phyloP scores from a whole-genome alignment of 2,113 vertebrate genomes.

The Archilochus colubris region DNA sequence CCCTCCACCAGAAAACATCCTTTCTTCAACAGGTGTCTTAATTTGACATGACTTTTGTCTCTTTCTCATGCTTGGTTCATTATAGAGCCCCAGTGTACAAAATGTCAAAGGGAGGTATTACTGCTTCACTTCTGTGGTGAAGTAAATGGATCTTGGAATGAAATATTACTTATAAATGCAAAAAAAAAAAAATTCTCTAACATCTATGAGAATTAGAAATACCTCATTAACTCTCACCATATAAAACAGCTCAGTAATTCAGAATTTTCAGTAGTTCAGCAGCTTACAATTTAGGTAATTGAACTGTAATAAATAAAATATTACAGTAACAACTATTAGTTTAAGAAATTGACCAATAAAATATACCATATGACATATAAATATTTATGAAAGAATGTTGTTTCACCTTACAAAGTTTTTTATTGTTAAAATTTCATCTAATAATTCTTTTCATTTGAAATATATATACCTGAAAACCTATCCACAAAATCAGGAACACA shows the following conservation, averaged over 20 bases:
- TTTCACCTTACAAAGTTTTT: background rate
- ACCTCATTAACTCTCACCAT: background rate
- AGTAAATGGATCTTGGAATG: fast-evolving
- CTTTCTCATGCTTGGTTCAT: background rate
- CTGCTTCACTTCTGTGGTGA: background rate
- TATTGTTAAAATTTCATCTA: background rate
- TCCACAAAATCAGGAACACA: background rate
- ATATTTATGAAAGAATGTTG: background rate
- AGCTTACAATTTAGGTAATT: background rate
- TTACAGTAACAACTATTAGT: background rate
- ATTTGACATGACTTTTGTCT: background rate
- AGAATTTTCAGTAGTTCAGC: background rate
- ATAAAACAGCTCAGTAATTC: background rate
- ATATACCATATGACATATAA: background rate
- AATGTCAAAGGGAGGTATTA: background rate
- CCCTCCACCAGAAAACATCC: fast-evolving
- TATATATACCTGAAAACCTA: fast-evolving
- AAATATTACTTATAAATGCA: background rate
- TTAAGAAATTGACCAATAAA: background rate
- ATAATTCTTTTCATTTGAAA: background rate
- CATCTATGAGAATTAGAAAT: background rate
- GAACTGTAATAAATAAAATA: background rate
- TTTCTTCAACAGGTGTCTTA: background rate
- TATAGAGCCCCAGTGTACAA: background rate
- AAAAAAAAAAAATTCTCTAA: background rate